Conservation (phyloP, 2,113 vertebrate species). For the Cyphomyrus plagiostoma region DNA sequence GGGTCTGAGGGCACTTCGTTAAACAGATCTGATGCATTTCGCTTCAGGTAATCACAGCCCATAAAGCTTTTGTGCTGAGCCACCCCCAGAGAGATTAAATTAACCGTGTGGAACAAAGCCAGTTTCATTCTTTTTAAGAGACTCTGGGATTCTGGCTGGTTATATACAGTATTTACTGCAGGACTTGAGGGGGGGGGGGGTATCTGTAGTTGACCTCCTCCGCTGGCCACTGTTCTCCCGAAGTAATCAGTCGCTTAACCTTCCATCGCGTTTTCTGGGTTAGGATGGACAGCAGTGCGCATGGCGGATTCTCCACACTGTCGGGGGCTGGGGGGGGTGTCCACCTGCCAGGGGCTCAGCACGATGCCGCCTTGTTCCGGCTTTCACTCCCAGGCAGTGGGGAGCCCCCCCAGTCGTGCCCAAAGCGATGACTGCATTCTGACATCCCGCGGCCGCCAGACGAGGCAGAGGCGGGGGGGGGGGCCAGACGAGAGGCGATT, state of each 20-base stretch:
- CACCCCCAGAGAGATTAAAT: slow-evolving; percentile 60
- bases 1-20: slow-evolving; percentile 51
- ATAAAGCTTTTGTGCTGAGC: slow-evolving; percentile 59
- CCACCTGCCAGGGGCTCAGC: not conserved
- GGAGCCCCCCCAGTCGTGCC: not conserved
- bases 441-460: not conserved
- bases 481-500: not conserved
- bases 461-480: not conserved
- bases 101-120: slow-evolving; percentile 53
- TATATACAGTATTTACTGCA: not conserved
- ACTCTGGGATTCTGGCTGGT: not conserved
- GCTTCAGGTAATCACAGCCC: slow-evolving; percentile 62
- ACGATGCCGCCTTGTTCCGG: not conserved
- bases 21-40: slow-evolving; percentile 56
- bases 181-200: not conserved
- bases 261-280: not conserved
- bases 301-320: not conserved
- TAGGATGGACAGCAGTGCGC: not conserved
- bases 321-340: not conserved
- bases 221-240: not conserved
- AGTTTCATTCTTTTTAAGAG: slow-evolving; percentile 3
- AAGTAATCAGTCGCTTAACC: not conserved
- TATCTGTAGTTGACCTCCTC: not conserved
- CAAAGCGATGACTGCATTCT: not conserved
- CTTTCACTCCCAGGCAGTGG: not conserved